Evolutionary conservation across 2,113 vertebrate species (phyloP), one percentile per base, ranked within the genome.

Genomic region (Sinocyclocheilus rhinocerous): DNA sequence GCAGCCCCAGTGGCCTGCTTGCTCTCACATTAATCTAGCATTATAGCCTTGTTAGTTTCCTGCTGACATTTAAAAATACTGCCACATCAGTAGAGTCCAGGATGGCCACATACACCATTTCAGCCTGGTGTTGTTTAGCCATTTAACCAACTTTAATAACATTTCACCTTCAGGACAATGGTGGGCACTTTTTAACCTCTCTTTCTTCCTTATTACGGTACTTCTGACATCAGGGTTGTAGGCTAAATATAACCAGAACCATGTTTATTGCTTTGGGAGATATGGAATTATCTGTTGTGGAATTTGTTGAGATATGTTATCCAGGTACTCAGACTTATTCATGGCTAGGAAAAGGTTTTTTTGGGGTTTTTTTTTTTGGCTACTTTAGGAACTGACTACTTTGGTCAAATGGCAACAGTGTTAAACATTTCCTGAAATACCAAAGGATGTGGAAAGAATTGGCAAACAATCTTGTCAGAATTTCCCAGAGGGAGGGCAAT

Each of bases 341-440:
- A 63, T n/a, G 70, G 39, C 20, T 42, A 42, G 1, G 7, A 48
- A 48, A 52, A 16, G 1, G 15, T 57, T 1, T 57, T 57, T 59
- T n/a, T n/a, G n/a, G n/a, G n/a, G n/a, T n/a, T n/a, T 22, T 22
- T 59, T 3, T 59, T 59, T 22, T 22, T 57, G n/a, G 15, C 39
- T 72, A 59, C 24, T 55, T 61, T 78, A 52, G 50, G 12, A 22
- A 55, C 69, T 67, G 45, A 11, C 48, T 59, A 3, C 55, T 59
- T 73, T 76, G 52, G 33, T 18, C 67, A 39, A 11, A 42, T 26
- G 33, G 36, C 13, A 76, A 73, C 57, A 39, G 20, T n/a, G 81
- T 86, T 81, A 75, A 88, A 75, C 42, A 84, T 86, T 86, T 69
- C 70, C 52, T 70, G 18, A 50, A 45, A 82, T 50, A 50, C 81